Evolutionary conservation across 2,888 invertebrate species (phyloP), one percentile per base, ranked within the genome.

Genomic region (Cecidostiba fungosa): DNA sequence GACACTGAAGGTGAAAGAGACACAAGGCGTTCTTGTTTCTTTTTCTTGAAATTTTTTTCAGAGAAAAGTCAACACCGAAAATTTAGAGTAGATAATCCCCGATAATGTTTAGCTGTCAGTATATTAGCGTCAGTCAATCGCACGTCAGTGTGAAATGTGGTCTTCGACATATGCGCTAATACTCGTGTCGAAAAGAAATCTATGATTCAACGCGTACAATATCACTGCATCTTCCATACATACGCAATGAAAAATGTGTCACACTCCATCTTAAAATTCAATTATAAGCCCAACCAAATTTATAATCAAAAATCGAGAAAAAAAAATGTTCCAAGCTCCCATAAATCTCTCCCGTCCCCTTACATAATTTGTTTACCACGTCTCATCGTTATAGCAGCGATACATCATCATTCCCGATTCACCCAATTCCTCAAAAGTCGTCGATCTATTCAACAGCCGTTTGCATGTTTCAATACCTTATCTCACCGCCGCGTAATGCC

Each of bases 51-150:
- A 19, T 70, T 72, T 72, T 1, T 72, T 72, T 72, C 0, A 2
- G 8, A 39, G 36, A 23, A 72, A 72, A 39, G 39, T 72, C 36
- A 72, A 39, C 23, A 72, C 16, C 16, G 19, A 26, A 19, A 70
- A 39, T 36, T 23, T 3, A 6, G 14, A 32, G 6, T 12, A 23
- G n/a, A 72, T 43, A 72, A 72, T 72, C 43, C 72, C 43, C 72
- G 39, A 66, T 66, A 66, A 66, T 77, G 62, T 62, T n/a, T 62
- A 36, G 10, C 62, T 4, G 32, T 36, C 76, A 3, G 32, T 32
- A 39, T 36, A 77, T 62, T 59, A n/a, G n/a, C 12, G 39, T 77
- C 77, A 62, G 43, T 62, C 62, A n/a, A n/a, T n/a, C n/a, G n/a
- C n/a, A 62, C 5, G 26, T 43, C n/a, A 47, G 54, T 16, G 47